Percentiles rank a stretch among this genome's conserved stretches.
Conservation (phyloP, 2,797 vertebrate genomes). For the Fistularia tabacaria region DNA sequence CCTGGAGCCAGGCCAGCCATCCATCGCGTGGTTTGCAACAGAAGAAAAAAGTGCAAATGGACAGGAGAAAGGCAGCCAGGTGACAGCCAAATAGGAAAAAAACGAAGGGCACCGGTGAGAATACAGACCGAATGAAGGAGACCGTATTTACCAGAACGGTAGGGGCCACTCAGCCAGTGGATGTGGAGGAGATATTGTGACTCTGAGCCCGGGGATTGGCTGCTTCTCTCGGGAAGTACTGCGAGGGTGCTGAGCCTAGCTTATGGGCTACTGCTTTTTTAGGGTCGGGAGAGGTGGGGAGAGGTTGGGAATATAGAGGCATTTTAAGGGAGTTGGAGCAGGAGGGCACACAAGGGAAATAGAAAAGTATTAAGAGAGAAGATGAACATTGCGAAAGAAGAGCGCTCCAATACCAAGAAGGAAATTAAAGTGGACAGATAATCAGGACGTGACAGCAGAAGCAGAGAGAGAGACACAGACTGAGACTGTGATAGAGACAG, state of each 20-base stretch:
- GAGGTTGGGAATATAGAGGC: slow-evolving; percentile 40
- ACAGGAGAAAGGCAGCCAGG: slow-evolving; percentile 28
- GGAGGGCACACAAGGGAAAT: slow-evolving; percentile 48
- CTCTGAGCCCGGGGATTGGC: slow-evolving; percentile 73
- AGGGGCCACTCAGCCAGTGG: slow-evolving; percentile 75
- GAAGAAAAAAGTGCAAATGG: slow-evolving; percentile 16
- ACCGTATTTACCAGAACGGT: slow-evolving; percentile 75
- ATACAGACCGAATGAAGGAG: slow-evolving; percentile 60
- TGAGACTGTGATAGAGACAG: slow-evolving; percentile 7
- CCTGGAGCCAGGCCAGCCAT: not conserved
- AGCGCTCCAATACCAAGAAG: slow-evolving; percentile 38
- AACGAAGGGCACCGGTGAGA: slow-evolving; percentile 12
- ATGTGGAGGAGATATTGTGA: slow-evolving; percentile 75
- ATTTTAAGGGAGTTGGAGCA: slow-evolving; percentile 41
- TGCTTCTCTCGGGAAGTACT: slow-evolving; percentile 81
- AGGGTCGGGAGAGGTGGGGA: slow-evolving; percentile 19
- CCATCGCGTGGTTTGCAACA: not conserved
- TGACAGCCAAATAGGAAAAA: slow-evolving; percentile 16
- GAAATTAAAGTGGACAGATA: slow-evolving; percentile 41
- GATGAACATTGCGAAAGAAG: slow-evolving; percentile 56
- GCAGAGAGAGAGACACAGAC: slow-evolving; percentile 34
- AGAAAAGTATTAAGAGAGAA: slow-evolving; percentile 50
- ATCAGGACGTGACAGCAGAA: slow-evolving; percentile 40
- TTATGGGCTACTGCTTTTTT: slow-evolving; percentile 69
- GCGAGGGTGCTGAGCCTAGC: slow-evolving; percentile 76